These are phyloP conservation scores for Oceanodroma tethys DNA, from an alignment of 2,113 vertebrate genomes.

Conservation along the genomic window DNA sequence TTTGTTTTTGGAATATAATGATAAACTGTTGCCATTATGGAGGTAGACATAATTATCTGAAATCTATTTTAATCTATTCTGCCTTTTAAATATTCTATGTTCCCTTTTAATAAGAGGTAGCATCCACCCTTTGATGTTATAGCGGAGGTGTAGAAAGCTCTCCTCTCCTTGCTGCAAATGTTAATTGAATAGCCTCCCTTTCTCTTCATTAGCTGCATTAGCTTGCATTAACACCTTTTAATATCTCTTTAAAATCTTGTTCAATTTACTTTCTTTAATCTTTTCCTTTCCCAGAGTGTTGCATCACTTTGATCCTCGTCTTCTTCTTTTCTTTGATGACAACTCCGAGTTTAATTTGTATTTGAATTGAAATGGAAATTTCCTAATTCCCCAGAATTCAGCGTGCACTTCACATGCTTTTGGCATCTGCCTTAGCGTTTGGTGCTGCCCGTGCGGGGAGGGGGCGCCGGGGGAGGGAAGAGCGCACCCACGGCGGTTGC, in stretches of 20 bases:
- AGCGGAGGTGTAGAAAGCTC: conserved; percentile 73
- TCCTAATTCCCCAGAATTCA: conserved; percentile 62
- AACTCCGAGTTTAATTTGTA: conserved; percentile 79
- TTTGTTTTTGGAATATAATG: conserved; percentile 65
- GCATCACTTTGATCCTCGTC: conserved; percentile 80
- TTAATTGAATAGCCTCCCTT: conserved; percentile 77
- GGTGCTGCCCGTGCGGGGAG: background rate
- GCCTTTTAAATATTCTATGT: conserved; percentile 73
- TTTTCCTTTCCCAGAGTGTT: conserved; percentile 72
- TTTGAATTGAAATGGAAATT: conserved; percentile 83
- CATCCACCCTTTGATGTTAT: conserved; percentile 77
- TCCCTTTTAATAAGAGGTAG: conserved; percentile 76
- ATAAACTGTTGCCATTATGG: conserved; percentile 73
- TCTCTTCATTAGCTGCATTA: conserved; percentile 79
- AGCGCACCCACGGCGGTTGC: rapidly evolving
- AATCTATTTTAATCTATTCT: conserved; percentile 76
- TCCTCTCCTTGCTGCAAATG: conserved; percentile 69
- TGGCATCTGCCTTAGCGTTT: background rate
- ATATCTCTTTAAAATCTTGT: conserved; percentile 82
- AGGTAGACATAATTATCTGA: conserved; percentile 68
- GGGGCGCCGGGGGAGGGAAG: background rate
- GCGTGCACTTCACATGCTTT: background rate
- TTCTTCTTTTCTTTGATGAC: conserved; percentile 76
- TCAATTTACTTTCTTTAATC: conserved; percentile 85
- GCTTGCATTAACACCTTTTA: conserved; percentile 84